These are phyloP conservation scores for Microtus agrestis DNA, from an alignment of 2,797 vertebrate species.

Conservation along the genomic window DNA sequence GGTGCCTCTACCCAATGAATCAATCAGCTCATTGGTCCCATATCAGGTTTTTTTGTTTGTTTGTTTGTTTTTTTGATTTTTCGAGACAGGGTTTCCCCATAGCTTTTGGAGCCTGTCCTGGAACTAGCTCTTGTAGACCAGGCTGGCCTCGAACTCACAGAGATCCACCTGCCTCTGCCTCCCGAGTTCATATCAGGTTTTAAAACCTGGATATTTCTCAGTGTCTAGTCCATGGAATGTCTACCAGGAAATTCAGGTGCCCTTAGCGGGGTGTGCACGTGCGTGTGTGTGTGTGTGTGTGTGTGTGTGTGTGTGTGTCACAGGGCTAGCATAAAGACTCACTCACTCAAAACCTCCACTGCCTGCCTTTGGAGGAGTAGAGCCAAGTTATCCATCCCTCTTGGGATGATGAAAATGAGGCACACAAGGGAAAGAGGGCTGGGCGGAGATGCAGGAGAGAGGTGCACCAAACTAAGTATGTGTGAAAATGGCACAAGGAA, in stretches of 20 bases:
- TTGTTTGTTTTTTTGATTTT: too few species aligned
- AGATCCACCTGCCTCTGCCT: too few species aligned
- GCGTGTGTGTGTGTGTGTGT: accelerated
- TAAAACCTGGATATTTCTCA: not conserved
- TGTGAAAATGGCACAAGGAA: not conserved
- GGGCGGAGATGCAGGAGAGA: too few species aligned
- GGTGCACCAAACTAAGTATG: not conserved
- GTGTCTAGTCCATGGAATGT: not conserved
- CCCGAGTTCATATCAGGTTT: not conserved
- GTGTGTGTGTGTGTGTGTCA: not conserved
- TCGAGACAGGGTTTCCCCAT: too few species aligned
- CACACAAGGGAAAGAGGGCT: not conserved
- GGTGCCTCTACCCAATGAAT: not conserved
- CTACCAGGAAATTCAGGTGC: not conserved
- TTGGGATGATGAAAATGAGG: not conserved
- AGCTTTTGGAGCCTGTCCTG: too few species aligned
- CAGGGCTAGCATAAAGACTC: not conserved
- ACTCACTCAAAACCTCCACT: not conserved
- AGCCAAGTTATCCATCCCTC: not conserved
- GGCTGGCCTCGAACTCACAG: too few species aligned
- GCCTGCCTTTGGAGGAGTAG: not conserved
- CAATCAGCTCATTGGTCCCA: not conserved
- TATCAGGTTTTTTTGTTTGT: too few species aligned
- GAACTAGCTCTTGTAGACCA: too few species aligned
- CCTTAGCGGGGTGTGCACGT: not conserved